These are phyloP conservation scores for Henricia sp. DNA, from an alignment of 53 echinoderm and acorn worm species.

Conservation along the genomic window DNA sequence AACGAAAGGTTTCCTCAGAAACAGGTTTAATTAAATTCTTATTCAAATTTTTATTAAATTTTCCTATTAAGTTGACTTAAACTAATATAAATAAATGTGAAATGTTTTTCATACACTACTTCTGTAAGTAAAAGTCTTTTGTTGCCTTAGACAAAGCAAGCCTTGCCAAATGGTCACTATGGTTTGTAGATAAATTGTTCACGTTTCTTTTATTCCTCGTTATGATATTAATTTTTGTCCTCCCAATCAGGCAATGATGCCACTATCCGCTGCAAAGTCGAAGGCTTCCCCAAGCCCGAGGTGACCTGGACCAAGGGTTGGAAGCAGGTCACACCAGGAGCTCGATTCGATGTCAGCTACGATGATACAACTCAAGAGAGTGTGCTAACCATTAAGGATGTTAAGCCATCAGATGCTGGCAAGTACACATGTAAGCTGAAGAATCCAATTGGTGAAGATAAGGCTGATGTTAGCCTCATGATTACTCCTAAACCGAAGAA, in stretches of 20 bases:
- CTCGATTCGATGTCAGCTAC: constrained; percentile 70
- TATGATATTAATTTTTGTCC: neutral
- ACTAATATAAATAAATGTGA: too few relatives aligned
- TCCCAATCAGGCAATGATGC: constrained; percentile 72
- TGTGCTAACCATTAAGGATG: constrained; percentile 74
- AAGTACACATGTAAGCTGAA: constrained; percentile 95
- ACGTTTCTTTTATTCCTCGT: neutral
- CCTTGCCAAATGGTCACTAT: too few relatives aligned
- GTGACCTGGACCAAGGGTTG: constrained; percentile 94
- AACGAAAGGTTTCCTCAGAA: too few relatives aligned
- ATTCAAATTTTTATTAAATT: too few relatives aligned
- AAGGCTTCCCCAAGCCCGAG: constrained; percentile 82
- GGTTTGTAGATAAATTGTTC: too few relatives aligned
- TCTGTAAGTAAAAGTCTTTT: too few relatives aligned
- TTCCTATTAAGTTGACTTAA: too few relatives aligned
- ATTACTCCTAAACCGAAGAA: constrained; percentile 53
- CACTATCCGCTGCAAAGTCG: constrained; percentile 76
- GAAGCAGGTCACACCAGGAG: constrained; percentile 82
- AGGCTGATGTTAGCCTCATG: constrained; percentile 39
- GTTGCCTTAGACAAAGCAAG: too few relatives aligned
- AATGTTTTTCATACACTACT: too few relatives aligned
- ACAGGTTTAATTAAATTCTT: too few relatives aligned
- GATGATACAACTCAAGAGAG: constrained; percentile 81
- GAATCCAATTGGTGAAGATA: constrained; percentile 80
- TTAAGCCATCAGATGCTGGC: constrained; percentile 87